Evolutionary conservation across 2,113 vertebrate genomes (phyloP).

Genomic region (Gymnorhina tibicen): DNA sequence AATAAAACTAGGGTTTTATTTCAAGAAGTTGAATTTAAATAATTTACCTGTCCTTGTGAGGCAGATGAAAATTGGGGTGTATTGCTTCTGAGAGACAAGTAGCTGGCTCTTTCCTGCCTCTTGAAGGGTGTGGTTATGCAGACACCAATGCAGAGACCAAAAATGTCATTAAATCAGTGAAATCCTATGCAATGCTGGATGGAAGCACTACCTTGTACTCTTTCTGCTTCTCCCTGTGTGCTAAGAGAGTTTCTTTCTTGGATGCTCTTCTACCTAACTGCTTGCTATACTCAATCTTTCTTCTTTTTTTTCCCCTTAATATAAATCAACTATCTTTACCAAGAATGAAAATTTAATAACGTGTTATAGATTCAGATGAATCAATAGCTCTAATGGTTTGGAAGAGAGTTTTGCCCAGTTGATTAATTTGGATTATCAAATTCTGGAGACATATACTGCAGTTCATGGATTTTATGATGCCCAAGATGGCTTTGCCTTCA

Average conservation of each 20-base stretch:
- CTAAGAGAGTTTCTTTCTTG: not conserved
- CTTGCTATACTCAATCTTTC: not conserved
- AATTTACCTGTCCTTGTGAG: not conserved
- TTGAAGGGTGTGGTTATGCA: not conserved
- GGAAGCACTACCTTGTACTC: not conserved
- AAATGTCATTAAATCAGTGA: not conserved
- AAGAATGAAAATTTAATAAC: slow-evolving; percentile 15
- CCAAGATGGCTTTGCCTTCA: not conserved
- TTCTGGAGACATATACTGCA: not conserved
- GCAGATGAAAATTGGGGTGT: not conserved
- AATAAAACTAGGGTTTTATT: not conserved
- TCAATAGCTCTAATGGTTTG: slow-evolving; percentile 5
- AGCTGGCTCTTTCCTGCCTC: not conserved
- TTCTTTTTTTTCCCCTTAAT: not conserved
- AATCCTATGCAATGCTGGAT: not conserved
- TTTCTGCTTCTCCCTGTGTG: not conserved
- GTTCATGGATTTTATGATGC: slow-evolving; percentile 28
- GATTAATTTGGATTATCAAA: slow-evolving; percentile 32
- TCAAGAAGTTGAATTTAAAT: not conserved
- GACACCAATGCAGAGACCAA: not conserved
- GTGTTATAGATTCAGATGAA: not conserved
- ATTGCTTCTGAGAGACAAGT: not conserved
- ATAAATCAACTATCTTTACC: not conserved
- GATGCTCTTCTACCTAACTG: not conserved
- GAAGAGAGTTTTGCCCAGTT: not conserved